Evolutionary conservation across 2,888 invertebrate species (phyloP), one percentile per base, ranked within the genome.

Genomic region (Aproaerema taeniolella): DNA sequence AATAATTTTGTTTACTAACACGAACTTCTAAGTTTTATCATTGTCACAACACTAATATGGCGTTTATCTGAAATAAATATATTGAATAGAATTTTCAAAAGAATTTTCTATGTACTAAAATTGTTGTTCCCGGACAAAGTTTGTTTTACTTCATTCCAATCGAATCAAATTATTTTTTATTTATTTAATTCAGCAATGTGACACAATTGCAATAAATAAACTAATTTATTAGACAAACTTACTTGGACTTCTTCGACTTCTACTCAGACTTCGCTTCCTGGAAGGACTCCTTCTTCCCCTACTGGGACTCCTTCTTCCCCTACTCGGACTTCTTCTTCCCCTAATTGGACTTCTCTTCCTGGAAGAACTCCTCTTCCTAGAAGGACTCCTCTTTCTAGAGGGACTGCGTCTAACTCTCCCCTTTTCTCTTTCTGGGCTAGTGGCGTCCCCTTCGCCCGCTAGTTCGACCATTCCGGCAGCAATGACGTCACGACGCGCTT

Each of bases 401-500:
- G 30, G 31, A 6, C 36, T 34, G n/a, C 32, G 10, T 7, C 28
- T 12, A 6, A n/a, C 6, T 30, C 24, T 26, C 9, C 31, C 13
- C 12, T 45, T 40, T 20, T 14, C 41, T 10, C 32, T 47, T 38
- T 46, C 56, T 15, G 52, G 61, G 43, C 56, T 60, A 9, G 42
- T 45, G 4, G 51, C 48, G 29, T 55, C 58, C 0, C 71, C 74
- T 5, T 32, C 39, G 7, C 76, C 70, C 1, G 65, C 77, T 7
- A 82, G 60, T 11, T 63, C 69, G 1, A 72, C 47, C 52, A 90
- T 80, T 0, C 92, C 93, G 1, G 90, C 89, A 11, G 82, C 76
- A 42, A 90, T 89, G 10, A 93, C 87, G 58, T 95, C 94, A 46
- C 93, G 91, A 0, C 93, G 89, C 6, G 94, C 93, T 60, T 92